phyloP scores from a whole-genome alignment of 2,113 vertebrate genomes.

The Myrmecobius fasciatus region DNA sequence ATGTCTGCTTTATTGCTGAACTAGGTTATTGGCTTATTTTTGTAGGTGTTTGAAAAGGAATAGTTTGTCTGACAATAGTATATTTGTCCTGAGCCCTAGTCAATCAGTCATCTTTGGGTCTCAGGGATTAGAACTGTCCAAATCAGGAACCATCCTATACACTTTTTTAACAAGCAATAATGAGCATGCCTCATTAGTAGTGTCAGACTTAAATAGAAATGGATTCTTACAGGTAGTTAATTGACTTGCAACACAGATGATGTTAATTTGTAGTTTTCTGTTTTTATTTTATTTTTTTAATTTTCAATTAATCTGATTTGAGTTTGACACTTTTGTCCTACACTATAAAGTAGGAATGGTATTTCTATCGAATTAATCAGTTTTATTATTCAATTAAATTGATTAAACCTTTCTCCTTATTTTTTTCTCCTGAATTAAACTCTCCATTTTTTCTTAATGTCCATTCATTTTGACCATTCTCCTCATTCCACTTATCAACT shows the following conservation, averaged over 20 bases:
- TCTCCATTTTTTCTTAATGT: neutral
- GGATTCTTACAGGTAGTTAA: neutral
- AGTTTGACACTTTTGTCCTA: neutral
- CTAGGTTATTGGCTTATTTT: neutral
- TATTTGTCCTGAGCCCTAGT: neutral
- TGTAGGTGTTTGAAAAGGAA: neutral
- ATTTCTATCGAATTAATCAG: neutral
- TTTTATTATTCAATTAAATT: neutral
- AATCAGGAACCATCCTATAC: neutral
- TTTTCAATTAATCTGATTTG: neutral
- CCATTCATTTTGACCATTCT: neutral
- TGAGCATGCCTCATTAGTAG: neutral
- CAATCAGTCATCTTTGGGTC: neutral
- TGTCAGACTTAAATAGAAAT: neutral
- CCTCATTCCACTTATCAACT: neutral
- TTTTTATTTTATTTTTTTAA: neutral
- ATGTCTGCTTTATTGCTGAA: neutral
- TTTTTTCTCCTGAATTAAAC: neutral
- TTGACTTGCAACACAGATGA: no score
- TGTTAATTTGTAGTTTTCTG: no score
- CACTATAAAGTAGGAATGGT: neutral
- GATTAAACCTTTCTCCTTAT: neutral
- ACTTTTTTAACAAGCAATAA: neutral
- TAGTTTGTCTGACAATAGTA: neutral
- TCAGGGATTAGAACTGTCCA: neutral